Evolutionary conservation across 2,888 invertebrate genomes (phyloP).

Genomic region (Diabrotica balteata): DNA sequence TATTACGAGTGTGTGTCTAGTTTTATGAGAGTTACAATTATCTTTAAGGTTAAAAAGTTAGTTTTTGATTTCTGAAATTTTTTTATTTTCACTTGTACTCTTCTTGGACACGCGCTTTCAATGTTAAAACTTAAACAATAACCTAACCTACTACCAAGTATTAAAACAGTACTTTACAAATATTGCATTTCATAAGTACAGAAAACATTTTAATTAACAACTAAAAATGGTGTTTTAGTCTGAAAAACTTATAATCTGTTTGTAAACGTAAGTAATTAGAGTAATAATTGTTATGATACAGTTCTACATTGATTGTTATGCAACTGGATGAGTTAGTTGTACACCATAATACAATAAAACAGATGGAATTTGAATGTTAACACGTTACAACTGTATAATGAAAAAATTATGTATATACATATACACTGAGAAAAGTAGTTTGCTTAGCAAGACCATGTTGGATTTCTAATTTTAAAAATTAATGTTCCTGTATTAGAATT

Average conservation of each 20-base stretch:
- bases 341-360: slow-evolving; percentile 20
- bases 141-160: too few species aligned
- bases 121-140: too few species aligned
- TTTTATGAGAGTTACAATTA: too few species aligned
- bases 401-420: slow-evolving; percentile 2
- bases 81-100: too few species aligned
- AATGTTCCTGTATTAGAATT: too few species aligned
- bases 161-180: too few species aligned
- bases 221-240: slow-evolving; percentile 2
- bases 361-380: slow-evolving; percentile 5
- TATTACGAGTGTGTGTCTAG: too few species aligned
- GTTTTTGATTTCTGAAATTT: too few species aligned
- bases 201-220: slow-evolving; percentile 3
- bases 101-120: too few species aligned
- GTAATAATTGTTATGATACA: not conserved
- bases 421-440: slow-evolving; percentile 10
- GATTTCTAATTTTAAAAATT: too few species aligned
- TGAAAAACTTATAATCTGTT: slow-evolving; percentile 17
- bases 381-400: slow-evolving; percentile 13
- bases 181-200: not conserved
- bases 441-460: too few species aligned
- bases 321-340: slow-evolving; percentile 21
- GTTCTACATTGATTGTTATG: slow-evolving; percentile 34
- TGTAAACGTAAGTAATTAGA: slow-evolving; percentile 7
- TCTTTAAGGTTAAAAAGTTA: too few species aligned